Conservation (phyloP, 2,888 invertebrate genomes). For the Dynastes hyllus region DNA sequence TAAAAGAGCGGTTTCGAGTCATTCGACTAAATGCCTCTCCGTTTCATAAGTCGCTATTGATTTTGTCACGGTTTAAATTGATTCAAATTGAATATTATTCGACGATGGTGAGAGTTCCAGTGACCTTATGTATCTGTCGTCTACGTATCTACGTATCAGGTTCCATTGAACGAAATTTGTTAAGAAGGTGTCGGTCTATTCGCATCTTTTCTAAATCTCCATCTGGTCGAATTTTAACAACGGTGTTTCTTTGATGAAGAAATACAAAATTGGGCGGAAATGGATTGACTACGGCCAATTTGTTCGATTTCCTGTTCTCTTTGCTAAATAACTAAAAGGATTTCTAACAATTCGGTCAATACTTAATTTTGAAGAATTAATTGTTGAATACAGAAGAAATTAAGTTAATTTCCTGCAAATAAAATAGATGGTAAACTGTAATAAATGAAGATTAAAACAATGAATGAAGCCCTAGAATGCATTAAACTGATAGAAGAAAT, state of each 20-base stretch:
- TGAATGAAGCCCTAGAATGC: too few species aligned
- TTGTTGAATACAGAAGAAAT: too few species aligned
- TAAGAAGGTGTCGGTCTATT: neutral
- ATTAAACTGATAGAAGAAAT: too few species aligned
- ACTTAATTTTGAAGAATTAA: too few species aligned
- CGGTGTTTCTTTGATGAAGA: neutral
- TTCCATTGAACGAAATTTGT: too few species aligned
- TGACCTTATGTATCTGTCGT: conserved; percentile 51
- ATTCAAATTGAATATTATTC: conserved; percentile 60
- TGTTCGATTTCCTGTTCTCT: conserved; percentile 12
- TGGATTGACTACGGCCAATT: neutral
- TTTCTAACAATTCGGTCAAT: neutral
- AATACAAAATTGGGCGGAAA: conserved; percentile 1
- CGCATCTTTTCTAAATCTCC: neutral
- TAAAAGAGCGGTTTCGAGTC: conserved; percentile 58
- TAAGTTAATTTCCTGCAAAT: too few species aligned
- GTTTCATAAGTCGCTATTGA: conserved; percentile 57
- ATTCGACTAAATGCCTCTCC: conserved; percentile 54
- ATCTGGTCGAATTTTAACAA: conserved; percentile 11
- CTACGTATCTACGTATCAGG: too few species aligned
- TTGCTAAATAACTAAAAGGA: neutral
- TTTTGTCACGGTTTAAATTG: conserved; percentile 60
- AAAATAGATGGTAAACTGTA: too few species aligned
- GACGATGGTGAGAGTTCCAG: conserved; percentile 51
- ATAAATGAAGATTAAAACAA: too few species aligned